These are phyloP conservation scores for Antechinus stuartii DNA, from an alignment of 2,113 vertebrate species.

Conservation along the genomic window DNA sequence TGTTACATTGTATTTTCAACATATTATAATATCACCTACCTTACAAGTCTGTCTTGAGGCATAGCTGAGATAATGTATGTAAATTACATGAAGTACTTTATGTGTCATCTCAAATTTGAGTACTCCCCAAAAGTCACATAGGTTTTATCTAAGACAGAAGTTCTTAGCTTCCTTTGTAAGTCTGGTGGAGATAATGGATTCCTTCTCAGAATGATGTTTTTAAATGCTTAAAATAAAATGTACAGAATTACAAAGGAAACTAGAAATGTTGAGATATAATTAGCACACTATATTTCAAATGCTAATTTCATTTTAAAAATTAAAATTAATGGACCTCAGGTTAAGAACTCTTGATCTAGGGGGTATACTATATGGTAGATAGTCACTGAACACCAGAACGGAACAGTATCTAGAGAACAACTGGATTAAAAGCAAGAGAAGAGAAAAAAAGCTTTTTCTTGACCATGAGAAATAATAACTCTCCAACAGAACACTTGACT, in stretches of 20 bases:
- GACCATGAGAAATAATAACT: not conserved
- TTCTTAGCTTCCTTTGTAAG: not conserved
- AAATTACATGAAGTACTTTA: not conserved
- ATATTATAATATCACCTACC: not conserved
- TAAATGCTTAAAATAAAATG: conserved; percentile 4
- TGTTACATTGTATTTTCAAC: too few species aligned
- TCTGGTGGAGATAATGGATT: not conserved
- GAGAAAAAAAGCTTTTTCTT: not conserved
- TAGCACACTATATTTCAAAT: not conserved
- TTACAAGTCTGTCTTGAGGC: not conserved
- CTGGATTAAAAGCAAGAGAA: not conserved
- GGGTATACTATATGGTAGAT: not conserved
- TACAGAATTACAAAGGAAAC: not conserved
- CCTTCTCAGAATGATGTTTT: not conserved
- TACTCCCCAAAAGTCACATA: not conserved
- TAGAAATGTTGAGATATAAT: too few species aligned
- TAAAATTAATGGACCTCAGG: not conserved
- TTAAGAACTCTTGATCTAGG: not conserved
- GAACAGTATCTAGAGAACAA: not conserved
- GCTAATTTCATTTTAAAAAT: not conserved
- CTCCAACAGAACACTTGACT: not conserved
- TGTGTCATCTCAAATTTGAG: not conserved
- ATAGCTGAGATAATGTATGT: not conserved
- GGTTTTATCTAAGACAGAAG: not conserved
- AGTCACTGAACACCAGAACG: not conserved